These are phyloP conservation scores for Odocoileus hemionus DNA, from an alignment of 2,113 vertebrate genomes.

Conservation along the genomic window DNA sequence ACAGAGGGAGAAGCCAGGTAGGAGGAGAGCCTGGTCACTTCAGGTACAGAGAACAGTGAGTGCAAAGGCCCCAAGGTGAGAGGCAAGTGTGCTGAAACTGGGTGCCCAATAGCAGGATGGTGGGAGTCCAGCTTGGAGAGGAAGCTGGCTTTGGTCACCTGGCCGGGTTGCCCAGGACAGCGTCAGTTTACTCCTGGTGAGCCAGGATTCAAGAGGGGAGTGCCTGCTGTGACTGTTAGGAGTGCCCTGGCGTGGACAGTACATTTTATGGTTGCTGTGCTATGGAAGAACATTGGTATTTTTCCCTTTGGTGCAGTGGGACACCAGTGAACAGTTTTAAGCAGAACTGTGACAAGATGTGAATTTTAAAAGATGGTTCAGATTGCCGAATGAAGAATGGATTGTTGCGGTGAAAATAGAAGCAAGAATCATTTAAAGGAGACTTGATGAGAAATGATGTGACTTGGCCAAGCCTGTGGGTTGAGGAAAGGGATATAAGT, in stretches of 20 bases:
- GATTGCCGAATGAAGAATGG: neutral
- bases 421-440: neutral
- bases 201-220: neutral
- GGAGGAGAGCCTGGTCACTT: neutral
- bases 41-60: neutral
- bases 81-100: neutral
- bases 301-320: neutral
- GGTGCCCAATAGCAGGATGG: no score
- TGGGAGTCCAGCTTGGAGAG: neutral
- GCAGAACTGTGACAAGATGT: neutral
- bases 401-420: neutral
- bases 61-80: neutral
- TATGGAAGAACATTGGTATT: neutral
- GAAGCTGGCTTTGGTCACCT: neutral
- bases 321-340: neutral
- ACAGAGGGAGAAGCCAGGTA: neutral
- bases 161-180: neutral
- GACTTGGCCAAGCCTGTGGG: neutral
- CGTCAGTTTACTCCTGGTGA: fast-evolving
- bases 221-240: neutral
- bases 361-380: neutral
- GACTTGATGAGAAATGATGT: neutral
- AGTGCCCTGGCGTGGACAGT: neutral
- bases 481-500: neutral
- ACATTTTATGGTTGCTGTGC: neutral